phyloP scores from a whole-genome alignment of 2,113 vertebrate genomes.

The Coptodon rendalli region DNA sequence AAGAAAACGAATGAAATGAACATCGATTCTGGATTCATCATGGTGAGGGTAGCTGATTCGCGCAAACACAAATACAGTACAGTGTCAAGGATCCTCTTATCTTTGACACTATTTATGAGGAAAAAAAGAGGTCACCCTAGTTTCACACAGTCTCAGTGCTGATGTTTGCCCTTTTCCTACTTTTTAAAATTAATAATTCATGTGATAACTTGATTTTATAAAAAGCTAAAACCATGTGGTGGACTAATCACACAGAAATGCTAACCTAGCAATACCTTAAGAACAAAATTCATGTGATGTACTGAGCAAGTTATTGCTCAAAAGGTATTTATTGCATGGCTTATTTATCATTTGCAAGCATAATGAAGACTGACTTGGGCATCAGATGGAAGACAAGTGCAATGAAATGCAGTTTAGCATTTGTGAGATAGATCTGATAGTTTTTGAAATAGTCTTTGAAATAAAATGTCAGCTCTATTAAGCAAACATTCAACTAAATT shows the following conservation, averaged over 20 bases:
- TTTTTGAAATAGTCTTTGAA: background rate
- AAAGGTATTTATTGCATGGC: background rate
- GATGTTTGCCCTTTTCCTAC: background rate
- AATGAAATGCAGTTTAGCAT: background rate
- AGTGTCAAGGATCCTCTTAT: background rate
- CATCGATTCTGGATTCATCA: background rate
- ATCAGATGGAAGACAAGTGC: background rate
- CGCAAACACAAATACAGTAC: background rate
- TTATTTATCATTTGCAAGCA: background rate
- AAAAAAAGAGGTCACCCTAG: background rate
- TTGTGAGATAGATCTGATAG: background rate
- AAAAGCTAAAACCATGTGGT: background rate
- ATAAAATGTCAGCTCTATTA: background rate
- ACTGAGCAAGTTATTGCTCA: background rate
- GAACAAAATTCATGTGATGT: background rate
- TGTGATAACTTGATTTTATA: conserved; percentile 11
- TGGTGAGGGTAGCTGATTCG: background rate
- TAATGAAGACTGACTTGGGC: background rate
- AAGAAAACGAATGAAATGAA: background rate
- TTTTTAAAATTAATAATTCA: conserved; percentile 37
- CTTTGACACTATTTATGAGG: background rate
- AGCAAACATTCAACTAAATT: background rate
- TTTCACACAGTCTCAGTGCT: background rate
- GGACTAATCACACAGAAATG: background rate
- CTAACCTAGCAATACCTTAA: background rate